Evolutionary conservation across 2,888 invertebrate genomes (phyloP).

Genomic region (Callyntrura guangdongensis): DNA sequence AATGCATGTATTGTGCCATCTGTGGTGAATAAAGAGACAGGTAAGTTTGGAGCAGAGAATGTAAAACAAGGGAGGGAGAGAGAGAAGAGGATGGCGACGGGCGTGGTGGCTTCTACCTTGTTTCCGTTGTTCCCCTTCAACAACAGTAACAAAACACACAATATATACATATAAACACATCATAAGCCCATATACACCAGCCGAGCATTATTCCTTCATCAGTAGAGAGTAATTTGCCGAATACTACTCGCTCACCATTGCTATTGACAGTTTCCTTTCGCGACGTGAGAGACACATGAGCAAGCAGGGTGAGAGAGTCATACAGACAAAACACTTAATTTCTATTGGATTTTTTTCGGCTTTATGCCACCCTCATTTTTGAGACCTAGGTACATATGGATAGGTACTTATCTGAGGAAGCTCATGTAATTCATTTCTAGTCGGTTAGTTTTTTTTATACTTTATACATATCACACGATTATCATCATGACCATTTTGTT

Average conservation of each 20-base stretch:
- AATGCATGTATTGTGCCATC: neutral
- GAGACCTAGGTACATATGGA: neutral
- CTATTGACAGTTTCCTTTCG: conserved; percentile 70
- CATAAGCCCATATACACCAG: neutral
- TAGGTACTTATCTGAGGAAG: neutral
- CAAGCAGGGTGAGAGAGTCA: neutral
- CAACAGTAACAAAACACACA: conserved; percentile 17
- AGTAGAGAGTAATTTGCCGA: conserved; percentile 2
- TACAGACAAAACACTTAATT: conserved; percentile 60
- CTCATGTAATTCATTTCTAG: conserved; percentile 33
- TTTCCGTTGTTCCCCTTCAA: conserved; percentile 66
- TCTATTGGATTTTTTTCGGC: conserved; percentile 45
- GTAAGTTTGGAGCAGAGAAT: neutral
- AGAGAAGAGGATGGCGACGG: conserved; percentile 65
- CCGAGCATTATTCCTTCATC: neutral
- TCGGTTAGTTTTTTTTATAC: neutral
- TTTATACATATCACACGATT: neutral
- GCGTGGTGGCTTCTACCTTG: conserved; percentile 76
- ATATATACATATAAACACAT: neutral
- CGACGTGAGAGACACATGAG: neutral
- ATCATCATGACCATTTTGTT: neutral
- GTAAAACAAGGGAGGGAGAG: neutral
- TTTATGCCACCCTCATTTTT: conserved; percentile 28
- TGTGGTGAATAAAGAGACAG: neutral
- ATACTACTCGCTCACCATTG: neutral